phyloP scores from a whole-genome alignment of 2,113 vertebrate genomes.

The Siphamia tubifer region DNA sequence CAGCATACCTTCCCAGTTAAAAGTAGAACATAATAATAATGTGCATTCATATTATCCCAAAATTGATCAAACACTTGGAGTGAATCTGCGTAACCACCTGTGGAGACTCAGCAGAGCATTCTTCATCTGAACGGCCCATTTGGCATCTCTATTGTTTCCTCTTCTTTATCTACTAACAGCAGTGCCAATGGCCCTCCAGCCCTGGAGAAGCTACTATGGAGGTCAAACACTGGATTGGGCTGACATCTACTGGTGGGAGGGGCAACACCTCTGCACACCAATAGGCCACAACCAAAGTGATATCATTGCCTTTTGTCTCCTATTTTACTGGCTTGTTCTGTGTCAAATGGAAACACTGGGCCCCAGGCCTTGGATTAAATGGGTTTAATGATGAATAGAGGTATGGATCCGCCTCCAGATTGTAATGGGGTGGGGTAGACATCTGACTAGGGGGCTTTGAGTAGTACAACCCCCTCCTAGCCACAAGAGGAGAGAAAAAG shows the following conservation, averaged over 20 bases:
- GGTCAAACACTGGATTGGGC: constrained; percentile 56
- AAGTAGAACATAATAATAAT: background rate
- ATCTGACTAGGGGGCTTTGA: constrained; percentile 54
- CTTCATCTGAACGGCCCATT: constrained; percentile 26
- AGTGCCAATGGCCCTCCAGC: constrained; percentile 36
- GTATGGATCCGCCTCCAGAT: constrained; percentile 71
- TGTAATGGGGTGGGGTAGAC: constrained; percentile 70
- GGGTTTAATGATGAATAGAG: constrained; percentile 71
- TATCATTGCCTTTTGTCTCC: constrained; percentile 47
- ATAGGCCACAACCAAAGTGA: constrained; percentile 50
- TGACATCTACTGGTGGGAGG: constrained; percentile 53
- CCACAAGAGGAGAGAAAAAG: constrained; percentile 6
- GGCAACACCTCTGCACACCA: constrained; percentile 55
- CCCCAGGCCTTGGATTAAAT: constrained; percentile 71
- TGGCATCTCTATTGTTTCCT: constrained; percentile 31
- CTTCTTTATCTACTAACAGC: constrained; percentile 34
- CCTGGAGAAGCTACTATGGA: constrained; percentile 35
- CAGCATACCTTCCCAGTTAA: background rate
- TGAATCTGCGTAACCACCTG: background rate
- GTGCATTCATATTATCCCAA: background rate
- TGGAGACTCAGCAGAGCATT: background rate
- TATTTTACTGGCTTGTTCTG: constrained; percentile 56
- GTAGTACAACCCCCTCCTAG: constrained; percentile 16
- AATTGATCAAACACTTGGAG: background rate
- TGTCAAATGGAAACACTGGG: constrained; percentile 63